Evolutionary conservation across 1,140 invertebrate genomes (phyloP), one percentile per base, ranked within the genome.

Genomic region (Belonocnema kinseyi): DNA sequence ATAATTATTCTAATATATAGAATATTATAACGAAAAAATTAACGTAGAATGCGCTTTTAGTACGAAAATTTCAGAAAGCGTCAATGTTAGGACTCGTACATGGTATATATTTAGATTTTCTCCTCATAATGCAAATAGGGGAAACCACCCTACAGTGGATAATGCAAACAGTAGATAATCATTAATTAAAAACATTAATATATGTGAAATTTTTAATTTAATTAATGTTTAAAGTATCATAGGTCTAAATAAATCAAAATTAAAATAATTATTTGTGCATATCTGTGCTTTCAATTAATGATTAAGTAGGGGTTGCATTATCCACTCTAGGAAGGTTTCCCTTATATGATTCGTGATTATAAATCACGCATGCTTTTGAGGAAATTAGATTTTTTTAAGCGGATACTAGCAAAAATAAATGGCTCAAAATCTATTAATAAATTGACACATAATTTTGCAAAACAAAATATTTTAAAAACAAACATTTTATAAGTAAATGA

Each of bases 71-170:
- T 66, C 46, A 33, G 26, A 33, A 33, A 33, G 74, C 72, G 77
- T 73, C 73, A 72, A 40, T 66, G 26, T 66, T 66, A 66, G 58
- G 58, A 66, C 26, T 66, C 21, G 26, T 66, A 66, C 61, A 66
- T 33, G 58, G 58, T n/a, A n/a, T 66, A 66, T 66, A 61, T 50
- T 75, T 75, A 76, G 70, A 56, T n/a, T 66, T 66, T 46, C 26
- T 66, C 58, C 58, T 66, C 58, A 2, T 66, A 61, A 26, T 61
- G 58, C 56, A 21, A 26, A 61, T 33, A 33, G 26, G 26, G 26
- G 4, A 33, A 33, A 33, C 26, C 26, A 33, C 26, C 26, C 26
- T 33, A 2, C 26, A 33, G 26, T 33, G 2, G 4, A 33, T 33
- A 33, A 33, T 33, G 26, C 26, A 33, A 33, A 33, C 26, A 33